Conservation (phyloP, 2,113 vertebrate genomes). For the Pelecanus crispus region DNA sequence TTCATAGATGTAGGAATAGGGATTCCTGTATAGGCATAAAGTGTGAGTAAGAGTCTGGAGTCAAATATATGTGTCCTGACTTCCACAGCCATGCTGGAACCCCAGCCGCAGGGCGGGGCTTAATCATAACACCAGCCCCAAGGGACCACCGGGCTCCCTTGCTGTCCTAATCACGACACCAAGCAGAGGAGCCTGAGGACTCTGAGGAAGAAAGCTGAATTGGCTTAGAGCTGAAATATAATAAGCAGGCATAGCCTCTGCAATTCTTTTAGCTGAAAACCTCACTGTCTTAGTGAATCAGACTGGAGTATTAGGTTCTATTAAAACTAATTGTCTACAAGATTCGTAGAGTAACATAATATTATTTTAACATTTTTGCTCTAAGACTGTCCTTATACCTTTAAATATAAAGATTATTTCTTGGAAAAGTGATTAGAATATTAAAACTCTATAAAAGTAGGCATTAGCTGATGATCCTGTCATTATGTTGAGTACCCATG, state of each 20-base stretch:
- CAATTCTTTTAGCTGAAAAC: conserved; percentile 50
- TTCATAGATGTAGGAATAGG: neutral
- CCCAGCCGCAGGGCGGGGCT: neutral
- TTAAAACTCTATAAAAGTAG: conserved; percentile 65
- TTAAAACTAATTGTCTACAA: conserved; percentile 61
- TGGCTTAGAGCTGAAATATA: conserved; percentile 47
- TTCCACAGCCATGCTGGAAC: neutral
- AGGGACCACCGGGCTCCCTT: neutral
- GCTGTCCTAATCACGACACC: neutral
- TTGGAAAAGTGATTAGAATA: conserved; percentile 74
- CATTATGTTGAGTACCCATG: conserved; percentile 66
- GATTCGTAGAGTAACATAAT: conserved; percentile 61
- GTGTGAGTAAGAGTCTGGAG: neutral
- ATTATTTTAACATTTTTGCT: conserved; percentile 63
- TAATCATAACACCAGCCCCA: neutral
- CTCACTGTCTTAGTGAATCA: conserved; percentile 42
- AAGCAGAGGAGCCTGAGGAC: conserved; percentile 21
- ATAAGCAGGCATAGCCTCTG: conserved; percentile 17
- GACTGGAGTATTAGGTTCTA: conserved; percentile 47
- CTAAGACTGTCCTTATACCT: conserved; percentile 62
- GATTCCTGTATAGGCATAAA: neutral
- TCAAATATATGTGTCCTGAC: neutral
- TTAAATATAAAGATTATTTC: conserved; percentile 71
- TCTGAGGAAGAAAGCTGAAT: conserved; percentile 2
- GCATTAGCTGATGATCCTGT: conserved; percentile 62